Conservation (phyloP, 1,140 invertebrate genomes). For the Papilio aristodemus region DNA sequence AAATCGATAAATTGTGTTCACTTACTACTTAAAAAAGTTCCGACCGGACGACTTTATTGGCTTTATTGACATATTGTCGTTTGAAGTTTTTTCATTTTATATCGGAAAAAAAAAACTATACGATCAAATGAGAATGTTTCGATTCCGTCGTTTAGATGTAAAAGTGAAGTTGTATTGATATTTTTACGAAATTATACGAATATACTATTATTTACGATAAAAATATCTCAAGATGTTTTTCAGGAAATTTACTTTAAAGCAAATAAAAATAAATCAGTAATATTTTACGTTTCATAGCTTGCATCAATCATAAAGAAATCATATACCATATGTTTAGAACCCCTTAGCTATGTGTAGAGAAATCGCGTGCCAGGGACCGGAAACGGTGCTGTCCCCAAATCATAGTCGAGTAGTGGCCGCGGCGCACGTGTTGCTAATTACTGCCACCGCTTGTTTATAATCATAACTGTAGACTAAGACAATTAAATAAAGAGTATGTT, state of each 20-base stretch:
- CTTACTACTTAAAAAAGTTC: conserved; percentile 69
- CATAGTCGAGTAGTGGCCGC: conserved; percentile 45
- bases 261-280: too few species aligned
- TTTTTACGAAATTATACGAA: too few species aligned
- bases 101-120: conserved; percentile 35
- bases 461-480: conserved; percentile 39
- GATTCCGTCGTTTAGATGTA: neutral
- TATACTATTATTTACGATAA: too few species aligned
- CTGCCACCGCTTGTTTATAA: conserved; percentile 46
- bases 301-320: conserved; percentile 26
- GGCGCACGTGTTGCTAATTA: conserved; percentile 64
- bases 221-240: too few species aligned
- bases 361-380: conserved; percentile 61
- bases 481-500: conserved; percentile 24
- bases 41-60: conserved; percentile 66
- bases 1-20: conserved; percentile 76
- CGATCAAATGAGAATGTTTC: conserved; percentile 37
- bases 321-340: conserved; percentile 40
- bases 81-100: conserved; percentile 43
- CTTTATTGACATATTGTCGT: conserved; percentile 67
- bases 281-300: too few species aligned
- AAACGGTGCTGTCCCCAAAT: conserved; percentile 58
- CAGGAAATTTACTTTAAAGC: too few species aligned
- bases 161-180: too few species aligned
- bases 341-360: conserved; percentile 42